A percentile compares a stretch with the other conserved stretches of the same genome.
These are phyloP conservation scores for Nyctalus aviator DNA, from an alignment of 2,797 vertebrate genomes.

Conservation along the genomic window DNA sequence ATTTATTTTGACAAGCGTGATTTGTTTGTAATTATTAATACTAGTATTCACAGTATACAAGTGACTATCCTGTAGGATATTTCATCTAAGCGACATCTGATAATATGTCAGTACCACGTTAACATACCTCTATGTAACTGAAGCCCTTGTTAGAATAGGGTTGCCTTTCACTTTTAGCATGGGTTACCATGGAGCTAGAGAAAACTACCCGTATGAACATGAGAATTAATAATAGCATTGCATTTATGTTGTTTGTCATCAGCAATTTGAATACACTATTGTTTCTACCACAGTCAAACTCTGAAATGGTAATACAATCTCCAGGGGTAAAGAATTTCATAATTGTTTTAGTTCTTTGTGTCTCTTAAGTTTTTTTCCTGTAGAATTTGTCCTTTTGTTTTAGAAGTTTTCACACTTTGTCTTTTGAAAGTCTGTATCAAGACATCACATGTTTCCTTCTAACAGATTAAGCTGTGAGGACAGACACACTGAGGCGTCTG, in stretches of 20 bases:
- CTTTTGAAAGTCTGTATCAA: not conserved
- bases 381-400: not conserved
- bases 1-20: constrained; percentile 81
- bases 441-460: not conserved
- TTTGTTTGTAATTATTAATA: constrained; percentile 80
- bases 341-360: not conserved
- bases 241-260: constrained; percentile 1
- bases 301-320: not conserved
- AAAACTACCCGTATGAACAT: not conserved
- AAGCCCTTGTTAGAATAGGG: constrained; percentile 43
- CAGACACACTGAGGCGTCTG: not conserved
- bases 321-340: not conserved
- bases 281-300: not conserved
- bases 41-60: constrained; percentile 67
- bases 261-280: constrained; percentile 5
- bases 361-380: not conserved
- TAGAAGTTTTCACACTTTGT: not conserved
- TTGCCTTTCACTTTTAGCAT: constrained; percentile 61
- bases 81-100: constrained; percentile 72
- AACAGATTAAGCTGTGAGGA: not conserved
- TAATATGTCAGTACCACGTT: constrained; percentile 76
- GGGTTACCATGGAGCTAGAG: constrained; percentile 53
- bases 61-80: constrained; percentile 67
- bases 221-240: not conserved
- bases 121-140: constrained; percentile 68